phyloP scores from a whole-genome alignment of 2,888 invertebrate genomes.

The Aelia acuminata region DNA sequence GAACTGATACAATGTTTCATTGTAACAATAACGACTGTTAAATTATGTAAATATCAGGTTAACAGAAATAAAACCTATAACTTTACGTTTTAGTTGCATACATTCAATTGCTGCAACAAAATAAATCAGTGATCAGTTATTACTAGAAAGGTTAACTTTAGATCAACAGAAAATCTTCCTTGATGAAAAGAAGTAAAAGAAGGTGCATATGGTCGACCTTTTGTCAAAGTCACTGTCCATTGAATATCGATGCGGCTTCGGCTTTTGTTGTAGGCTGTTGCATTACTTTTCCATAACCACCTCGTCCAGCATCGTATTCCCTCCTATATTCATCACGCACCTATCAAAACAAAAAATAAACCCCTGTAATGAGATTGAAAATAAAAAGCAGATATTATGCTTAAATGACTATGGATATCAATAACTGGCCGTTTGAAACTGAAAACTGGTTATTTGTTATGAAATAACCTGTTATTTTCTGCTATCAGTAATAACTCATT shows the following conservation, averaged over 20 bases:
- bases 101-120: not conserved
- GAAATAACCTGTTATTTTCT: too few species aligned
- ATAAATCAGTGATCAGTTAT: not conserved
- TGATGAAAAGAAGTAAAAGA: constrained; percentile 26
- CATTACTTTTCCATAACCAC: constrained; percentile 96
- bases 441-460: too few species aligned
- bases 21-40: not conserved
- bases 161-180: not conserved
- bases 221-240: constrained; percentile 58
- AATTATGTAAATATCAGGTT: not conserved
- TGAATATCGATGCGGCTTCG: constrained; percentile 63
- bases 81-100: not conserved
- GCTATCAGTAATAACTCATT: too few species aligned
- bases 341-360: constrained; percentile 71
- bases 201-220: not conserved
- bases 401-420: too few species aligned
- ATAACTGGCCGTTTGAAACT: too few species aligned
- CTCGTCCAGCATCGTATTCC: constrained; percentile 95
- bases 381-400: too few species aligned
- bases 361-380: too few species aligned
- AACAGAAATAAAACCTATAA: not conserved
- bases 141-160: not conserved
- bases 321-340: constrained; percentile 98
- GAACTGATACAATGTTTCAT: not conserved
- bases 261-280: constrained; percentile 78